phyloP scores from a whole-genome alignment of 23 tunicate species.

The Ascidia mentula region DNA sequence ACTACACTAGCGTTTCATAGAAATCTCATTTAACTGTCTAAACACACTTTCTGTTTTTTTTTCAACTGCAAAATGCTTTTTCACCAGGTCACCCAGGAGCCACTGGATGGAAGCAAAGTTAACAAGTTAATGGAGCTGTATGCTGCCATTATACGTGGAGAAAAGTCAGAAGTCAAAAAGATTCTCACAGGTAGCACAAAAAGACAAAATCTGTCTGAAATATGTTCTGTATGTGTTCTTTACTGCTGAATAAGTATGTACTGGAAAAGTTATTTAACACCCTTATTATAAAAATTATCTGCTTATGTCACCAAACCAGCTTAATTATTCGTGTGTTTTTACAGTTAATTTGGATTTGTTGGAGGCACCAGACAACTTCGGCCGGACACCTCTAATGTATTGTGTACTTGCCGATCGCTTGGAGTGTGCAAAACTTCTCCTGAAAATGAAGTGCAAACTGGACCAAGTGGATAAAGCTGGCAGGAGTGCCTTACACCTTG shows the following conservation, averaged over 20 bases:
- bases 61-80: no score
- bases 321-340: not conserved
- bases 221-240: no score
- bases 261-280: no score
- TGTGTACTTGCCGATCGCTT: conserved; percentile 94
- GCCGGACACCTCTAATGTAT: conserved; percentile 98
- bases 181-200: conserved; percentile 62
- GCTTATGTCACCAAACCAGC: no score
- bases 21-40: no score
- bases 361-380: conserved; percentile 95
- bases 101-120: conserved; percentile 26
- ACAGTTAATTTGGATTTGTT: conserved; percentile 60
- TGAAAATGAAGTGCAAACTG: conserved; percentile 75
- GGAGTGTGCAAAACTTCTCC: conserved; percentile 84
- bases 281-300: no score
- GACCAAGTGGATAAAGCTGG: conserved; percentile 96
- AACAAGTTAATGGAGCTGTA: conserved; percentile 50
- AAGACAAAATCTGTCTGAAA: no score
- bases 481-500: conserved; percentile 90
- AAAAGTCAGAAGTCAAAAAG: conserved; percentile 82
- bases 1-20: no score
- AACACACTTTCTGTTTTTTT: no score
- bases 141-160: conserved; percentile 80
- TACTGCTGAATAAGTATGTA: no score
- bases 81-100: not conserved